Conservation (phyloP, 2,113 vertebrate species). For the Tetraodon nigroviridis region DNA sequence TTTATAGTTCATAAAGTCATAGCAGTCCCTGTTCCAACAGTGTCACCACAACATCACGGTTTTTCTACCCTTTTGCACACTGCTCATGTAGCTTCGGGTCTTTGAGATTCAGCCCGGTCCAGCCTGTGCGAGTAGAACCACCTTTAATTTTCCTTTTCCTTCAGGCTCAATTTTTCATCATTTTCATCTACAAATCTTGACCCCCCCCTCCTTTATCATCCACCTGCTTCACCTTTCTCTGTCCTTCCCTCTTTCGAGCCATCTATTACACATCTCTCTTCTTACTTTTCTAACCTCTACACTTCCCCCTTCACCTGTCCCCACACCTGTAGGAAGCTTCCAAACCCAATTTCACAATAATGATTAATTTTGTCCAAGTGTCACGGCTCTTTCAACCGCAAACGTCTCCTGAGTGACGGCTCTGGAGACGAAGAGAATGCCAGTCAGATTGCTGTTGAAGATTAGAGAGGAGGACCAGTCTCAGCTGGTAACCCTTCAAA, state of each 20-base stretch:
- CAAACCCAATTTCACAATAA: too few relatives aligned
- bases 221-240: conserved; percentile 17
- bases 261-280: background rate
- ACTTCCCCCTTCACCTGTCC: conserved; percentile 7
- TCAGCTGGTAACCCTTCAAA: conserved; percentile 34
- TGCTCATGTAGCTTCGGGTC: conserved; percentile 5
- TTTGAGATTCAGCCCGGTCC: conserved; percentile 10
- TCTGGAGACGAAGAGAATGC: conserved; percentile 41
- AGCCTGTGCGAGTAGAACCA: conserved; percentile 10
- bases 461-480: conserved; percentile 27
- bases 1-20: too few relatives aligned
- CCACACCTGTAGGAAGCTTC: conserved; percentile 17
- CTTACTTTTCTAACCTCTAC: background rate
- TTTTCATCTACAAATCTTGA: conserved; percentile 5
- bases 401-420: conserved; percentile 54
- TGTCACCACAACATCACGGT: too few relatives aligned
- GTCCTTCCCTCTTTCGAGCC: conserved; percentile 6
- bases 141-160: conserved; percentile 23
- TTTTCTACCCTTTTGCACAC: too few relatives aligned
- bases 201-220: conserved; percentile 15
- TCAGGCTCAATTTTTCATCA: conserved; percentile 7
- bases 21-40: too few relatives aligned
- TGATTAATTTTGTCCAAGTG: conserved; percentile 7
- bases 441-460: conserved; percentile 53
- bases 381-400: conserved; percentile 49